These are phyloP conservation scores for Gonatopus flavifemur DNA, from an alignment of 1,140 invertebrate genomes.

Conservation along the genomic window DNA sequence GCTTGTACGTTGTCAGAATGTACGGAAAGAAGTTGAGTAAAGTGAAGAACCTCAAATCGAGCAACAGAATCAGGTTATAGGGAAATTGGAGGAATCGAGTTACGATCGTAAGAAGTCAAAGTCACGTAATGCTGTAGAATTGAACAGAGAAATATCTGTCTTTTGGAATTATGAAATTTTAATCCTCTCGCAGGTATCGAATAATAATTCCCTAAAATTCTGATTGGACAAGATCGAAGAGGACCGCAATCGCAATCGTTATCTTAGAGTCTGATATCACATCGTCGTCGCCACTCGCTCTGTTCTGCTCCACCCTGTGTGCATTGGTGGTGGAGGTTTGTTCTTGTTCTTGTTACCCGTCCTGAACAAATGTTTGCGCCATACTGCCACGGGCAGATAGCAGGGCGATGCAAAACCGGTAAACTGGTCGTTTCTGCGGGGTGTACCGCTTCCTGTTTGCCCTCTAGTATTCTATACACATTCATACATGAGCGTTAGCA, in stretches of 20 bases:
- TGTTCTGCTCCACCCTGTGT: slow-evolving; percentile 7
- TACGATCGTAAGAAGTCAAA: too few species aligned
- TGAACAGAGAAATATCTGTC: too few species aligned
- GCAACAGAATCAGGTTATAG: too few species aligned
- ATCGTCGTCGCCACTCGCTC: slow-evolving; percentile 26
- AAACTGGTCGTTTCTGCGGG: slow-evolving; percentile 27
- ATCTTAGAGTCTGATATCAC: slow-evolving; percentile 48
- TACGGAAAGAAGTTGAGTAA: neutral
- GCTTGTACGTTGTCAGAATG: slow-evolving; percentile 8
- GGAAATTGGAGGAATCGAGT: too few species aligned
- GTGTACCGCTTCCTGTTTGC: slow-evolving; percentile 41
- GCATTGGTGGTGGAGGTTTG: too few species aligned
- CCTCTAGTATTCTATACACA: slow-evolving; percentile 5
- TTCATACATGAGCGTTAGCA: slow-evolving; percentile 5
- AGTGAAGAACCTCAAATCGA: too few species aligned
- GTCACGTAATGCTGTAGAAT: too few species aligned
- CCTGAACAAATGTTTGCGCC: slow-evolving; percentile 50
- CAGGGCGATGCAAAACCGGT: slow-evolving; percentile 20
- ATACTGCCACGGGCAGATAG: slow-evolving; percentile 29
- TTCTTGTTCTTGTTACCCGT: slow-evolving; percentile 25
- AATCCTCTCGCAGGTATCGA: too few species aligned
- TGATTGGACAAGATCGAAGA: too few species aligned
- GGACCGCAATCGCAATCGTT: slow-evolving; percentile 36
- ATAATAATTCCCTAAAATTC: too few species aligned
- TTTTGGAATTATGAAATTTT: too few species aligned